Evolutionary conservation across 2,113 vertebrate species (phyloP), one percentile per base, ranked within the genome.

Genomic region (Platysteira castanea): DNA sequence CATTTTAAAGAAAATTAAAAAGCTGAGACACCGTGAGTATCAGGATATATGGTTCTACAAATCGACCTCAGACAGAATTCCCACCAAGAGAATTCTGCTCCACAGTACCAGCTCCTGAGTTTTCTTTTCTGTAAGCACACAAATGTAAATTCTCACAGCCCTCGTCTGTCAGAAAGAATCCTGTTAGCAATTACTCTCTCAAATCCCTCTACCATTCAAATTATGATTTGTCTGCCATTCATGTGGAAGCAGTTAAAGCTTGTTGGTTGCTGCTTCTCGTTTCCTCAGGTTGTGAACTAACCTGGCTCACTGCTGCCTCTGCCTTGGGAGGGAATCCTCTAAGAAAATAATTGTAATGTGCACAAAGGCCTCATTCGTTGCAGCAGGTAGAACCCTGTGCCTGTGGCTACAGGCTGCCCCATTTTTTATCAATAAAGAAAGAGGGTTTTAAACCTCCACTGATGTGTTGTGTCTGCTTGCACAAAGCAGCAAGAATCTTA

Each of bases 11-110:
- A 41, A n/a, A 61, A 61, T 41, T 2, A 3, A 41, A 37, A 71
- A 46, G 6, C 54, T 60, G 50, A 7, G 54, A 3, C 7, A 1
- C 30, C 2, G 7, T 10, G 20, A 23, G 7, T 2, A 0, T 8
- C 27, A 57, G 76, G 56, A 9, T 26, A 7, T 9, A 4, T 5
- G 13, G 37, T 4, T 31, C 30, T 18, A 4, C 30, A 31, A 31
- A 41, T 1, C 0, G 2, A 6, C 41, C 77, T 52, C 16, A 7
- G 63, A 7, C 37, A n/a, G 50, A 27, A 50, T 46, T 67, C 57
- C 41, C 56, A 27, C 9, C 39, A 4, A 7, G 11, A 1, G 1
- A 63, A 5, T 28, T 6, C 18, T 10, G 61, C 21, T 41, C 30
- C 18, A 1, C 4, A 2, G 33, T 6, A 4, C 9, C 56, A 30